phyloP scores from a whole-genome alignment of 2,113 vertebrate species.

The Oreochromis niloticus region DNA sequence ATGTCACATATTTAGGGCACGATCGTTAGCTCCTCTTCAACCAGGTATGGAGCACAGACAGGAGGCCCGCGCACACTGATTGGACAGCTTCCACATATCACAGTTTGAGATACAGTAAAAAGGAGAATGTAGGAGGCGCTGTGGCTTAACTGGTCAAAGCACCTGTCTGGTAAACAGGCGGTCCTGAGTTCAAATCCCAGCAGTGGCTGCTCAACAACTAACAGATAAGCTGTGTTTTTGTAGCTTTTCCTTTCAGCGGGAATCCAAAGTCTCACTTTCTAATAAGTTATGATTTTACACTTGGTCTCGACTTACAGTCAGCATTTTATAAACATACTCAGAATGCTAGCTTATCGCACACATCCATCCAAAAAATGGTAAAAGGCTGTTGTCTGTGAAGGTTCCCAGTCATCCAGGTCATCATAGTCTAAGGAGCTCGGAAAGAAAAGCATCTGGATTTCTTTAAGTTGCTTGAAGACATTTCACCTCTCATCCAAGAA shows the following conservation, averaged over 20 bases:
- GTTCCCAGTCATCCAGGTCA: no score
- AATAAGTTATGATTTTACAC: not conserved
- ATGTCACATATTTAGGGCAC: not conserved
- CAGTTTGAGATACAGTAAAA: not conserved
- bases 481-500: no score
- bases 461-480: no score
- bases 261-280: not conserved
- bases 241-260: not conserved
- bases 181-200: rapidly evolving
- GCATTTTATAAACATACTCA: not conserved
- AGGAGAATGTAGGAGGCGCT: rapidly evolving
- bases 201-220: rapidly evolving
- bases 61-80: rapidly evolving
- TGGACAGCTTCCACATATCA: not conserved
- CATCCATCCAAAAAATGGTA: not conserved
- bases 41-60: not conserved
- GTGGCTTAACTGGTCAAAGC: not conserved
- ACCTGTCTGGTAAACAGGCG: not conserved
- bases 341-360: not conserved
- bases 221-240: not conserved
- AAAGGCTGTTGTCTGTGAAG: not conserved
- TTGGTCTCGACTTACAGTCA: not conserved
- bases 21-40: not conserved
- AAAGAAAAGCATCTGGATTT: no score
- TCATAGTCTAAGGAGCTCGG: no score